Percentiles rank a stretch among this genome's conserved stretches.
Evolutionary conservation across 2,113 vertebrate genomes (phyloP).

Genomic region (Aegotheles bennettii): DNA sequence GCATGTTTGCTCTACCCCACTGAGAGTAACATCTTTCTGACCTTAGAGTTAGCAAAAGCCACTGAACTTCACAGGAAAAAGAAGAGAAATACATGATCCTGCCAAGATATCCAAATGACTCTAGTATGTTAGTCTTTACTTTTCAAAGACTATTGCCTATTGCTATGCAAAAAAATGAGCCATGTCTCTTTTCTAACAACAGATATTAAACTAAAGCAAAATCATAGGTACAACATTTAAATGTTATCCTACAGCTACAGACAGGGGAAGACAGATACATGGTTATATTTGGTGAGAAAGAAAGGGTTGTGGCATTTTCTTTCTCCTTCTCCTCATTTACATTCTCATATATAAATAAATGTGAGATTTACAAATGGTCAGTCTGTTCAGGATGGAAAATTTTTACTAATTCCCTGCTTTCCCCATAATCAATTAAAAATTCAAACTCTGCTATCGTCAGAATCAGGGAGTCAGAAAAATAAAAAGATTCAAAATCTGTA

Average conservation of each 20-base stretch:
- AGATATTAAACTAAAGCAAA: background rate
- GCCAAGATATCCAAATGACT: background rate
- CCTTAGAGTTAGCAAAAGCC: conserved; percentile 21
- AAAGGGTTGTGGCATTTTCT: background rate
- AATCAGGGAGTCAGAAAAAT: background rate
- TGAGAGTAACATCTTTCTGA: conserved; percentile 15
- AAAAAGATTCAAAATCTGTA: background rate
- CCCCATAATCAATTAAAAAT: background rate
- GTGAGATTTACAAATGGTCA: background rate
- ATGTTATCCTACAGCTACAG: background rate
- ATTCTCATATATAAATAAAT: background rate
- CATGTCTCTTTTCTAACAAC: background rate
- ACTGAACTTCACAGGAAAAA: background rate
- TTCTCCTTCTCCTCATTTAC: background rate
- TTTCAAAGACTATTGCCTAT: background rate
- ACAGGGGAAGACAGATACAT: background rate
- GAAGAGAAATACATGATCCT: background rate
- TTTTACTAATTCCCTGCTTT: background rate
- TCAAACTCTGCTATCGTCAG: background rate
- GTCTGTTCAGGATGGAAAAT: background rate
- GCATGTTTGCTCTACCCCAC: conserved; percentile 9
- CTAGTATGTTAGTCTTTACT: background rate
- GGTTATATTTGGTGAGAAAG: background rate
- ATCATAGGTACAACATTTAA: background rate
- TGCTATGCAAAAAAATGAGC: background rate